A percentile compares a stretch with the other conserved stretches of the same genome.
phyloP scores from a whole-genome alignment of 1,140 invertebrate genomes.

The Brachionus sp. region DNA sequence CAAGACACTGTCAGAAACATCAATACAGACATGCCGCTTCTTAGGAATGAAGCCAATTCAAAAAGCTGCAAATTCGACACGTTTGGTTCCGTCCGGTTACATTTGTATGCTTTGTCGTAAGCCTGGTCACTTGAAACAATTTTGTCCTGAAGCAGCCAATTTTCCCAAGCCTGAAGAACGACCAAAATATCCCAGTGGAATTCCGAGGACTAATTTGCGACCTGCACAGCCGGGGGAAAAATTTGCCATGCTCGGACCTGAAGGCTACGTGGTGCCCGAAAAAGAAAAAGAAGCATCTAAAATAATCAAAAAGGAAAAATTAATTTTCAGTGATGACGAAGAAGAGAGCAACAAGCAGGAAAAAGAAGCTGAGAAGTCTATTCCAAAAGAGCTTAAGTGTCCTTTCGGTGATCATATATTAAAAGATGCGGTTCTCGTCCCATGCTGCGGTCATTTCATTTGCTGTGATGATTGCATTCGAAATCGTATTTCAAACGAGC shows the following conservation, averaged over 20 bases:
- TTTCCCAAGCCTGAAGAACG: background rate
- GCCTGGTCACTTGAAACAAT: constrained; percentile 30
- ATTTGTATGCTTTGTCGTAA: constrained; percentile 2
- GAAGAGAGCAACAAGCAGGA: background rate
- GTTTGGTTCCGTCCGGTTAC: background rate
- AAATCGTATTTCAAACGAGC: constrained; percentile 9
- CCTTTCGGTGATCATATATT: constrained; percentile 29
- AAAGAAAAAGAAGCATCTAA: constrained; percentile 22
- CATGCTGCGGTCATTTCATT: constrained; percentile 43
- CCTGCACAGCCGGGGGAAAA: constrained; percentile 35
- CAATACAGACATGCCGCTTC: background rate
- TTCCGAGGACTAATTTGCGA: background rate
- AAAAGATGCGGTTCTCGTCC: constrained; percentile 38
- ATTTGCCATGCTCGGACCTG: constrained; percentile 34
- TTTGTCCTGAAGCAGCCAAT: constrained; percentile 8
- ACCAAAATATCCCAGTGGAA: constrained; percentile 32
- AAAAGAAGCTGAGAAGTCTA: background rate
- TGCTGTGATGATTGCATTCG: constrained; percentile 42
- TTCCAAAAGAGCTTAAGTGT: constrained; percentile 1
- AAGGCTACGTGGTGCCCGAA: constrained; percentile 23
- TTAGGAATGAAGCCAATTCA: background rate
- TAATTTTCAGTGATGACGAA: constrained; percentile 2
- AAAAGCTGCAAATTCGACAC: background rate
- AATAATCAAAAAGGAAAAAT: constrained; percentile 43
- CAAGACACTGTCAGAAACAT: background rate